Conservation (phyloP, 2,888 invertebrate species). For the Spilosoma lubricipeda region DNA sequence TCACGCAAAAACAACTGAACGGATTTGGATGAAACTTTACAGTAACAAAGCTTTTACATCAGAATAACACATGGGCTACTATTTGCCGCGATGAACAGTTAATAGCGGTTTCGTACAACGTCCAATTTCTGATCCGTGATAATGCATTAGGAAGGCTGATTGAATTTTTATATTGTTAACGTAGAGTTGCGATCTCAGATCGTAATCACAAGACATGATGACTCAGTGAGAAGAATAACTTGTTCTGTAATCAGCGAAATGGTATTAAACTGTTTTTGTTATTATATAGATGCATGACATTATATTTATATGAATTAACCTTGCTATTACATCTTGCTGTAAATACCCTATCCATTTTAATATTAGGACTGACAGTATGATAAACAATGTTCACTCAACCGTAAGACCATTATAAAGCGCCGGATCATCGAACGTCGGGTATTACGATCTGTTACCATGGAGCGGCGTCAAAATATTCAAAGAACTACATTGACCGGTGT, state of each 20-base stretch:
- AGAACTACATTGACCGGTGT: conserved; percentile 40
- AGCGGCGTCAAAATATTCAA: conserved; percentile 62
- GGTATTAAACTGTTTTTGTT: not conserved
- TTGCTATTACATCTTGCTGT: not conserved
- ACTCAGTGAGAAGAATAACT: not conserved
- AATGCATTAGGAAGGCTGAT: too few species aligned
- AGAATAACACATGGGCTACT: too few species aligned
- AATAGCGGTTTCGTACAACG: too few species aligned
- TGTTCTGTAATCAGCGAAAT: not conserved
- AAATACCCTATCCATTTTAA: conserved; percentile 4
- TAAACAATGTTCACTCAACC: conserved; percentile 29
- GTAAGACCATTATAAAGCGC: conserved; percentile 22
- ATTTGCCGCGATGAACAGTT: too few species aligned
- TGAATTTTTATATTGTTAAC: too few species aligned
- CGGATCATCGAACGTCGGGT: conserved; percentile 25
- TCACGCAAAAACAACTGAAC: too few species aligned
- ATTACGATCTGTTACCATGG: conserved; percentile 56
- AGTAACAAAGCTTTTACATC: too few species aligned
- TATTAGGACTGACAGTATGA: conserved; percentile 11
- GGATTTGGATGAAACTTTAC: too few species aligned
- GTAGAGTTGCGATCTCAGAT: too few species aligned
- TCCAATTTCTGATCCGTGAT: too few species aligned
- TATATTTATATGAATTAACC: not conserved
- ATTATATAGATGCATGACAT: too few species aligned
- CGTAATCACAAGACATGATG: not conserved